Conservation (phyloP, 2,797 vertebrate species). For the Calcarius lapponicus region DNA sequence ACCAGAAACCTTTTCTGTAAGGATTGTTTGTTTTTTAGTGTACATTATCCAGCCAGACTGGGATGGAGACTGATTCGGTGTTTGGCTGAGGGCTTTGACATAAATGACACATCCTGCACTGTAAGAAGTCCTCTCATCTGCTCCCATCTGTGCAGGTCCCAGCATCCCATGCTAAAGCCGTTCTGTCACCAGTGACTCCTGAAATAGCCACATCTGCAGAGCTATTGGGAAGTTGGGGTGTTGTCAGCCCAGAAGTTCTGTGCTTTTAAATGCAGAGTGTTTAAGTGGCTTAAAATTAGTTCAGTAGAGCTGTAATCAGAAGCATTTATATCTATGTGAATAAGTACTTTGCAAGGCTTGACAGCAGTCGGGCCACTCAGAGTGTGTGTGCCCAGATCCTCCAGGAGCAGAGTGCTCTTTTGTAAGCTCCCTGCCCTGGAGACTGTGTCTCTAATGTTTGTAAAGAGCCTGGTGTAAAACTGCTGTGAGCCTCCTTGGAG, state of each 20-base stretch:
- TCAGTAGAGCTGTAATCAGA: slow-evolving; percentile 6
- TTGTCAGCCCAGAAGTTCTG: background rate
- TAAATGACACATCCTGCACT: background rate
- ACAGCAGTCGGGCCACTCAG: background rate
- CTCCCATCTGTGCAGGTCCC: background rate
- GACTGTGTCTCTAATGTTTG: background rate
- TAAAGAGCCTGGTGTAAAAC: background rate
- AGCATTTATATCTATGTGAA: background rate
- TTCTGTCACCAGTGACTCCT: background rate
- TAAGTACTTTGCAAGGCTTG: background rate
- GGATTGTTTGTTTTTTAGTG: background rate
- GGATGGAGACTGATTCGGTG: background rate
- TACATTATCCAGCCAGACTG: background rate
- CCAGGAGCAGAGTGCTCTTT: background rate
- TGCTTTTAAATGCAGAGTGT: background rate
- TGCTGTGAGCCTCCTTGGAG: background rate
- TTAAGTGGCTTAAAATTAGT: slow-evolving; percentile 41
- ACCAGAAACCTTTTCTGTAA: background rate
- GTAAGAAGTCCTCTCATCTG: background rate
- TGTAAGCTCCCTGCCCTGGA: background rate
- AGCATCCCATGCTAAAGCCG: background rate
- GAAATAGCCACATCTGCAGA: background rate
- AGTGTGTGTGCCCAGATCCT: background rate
- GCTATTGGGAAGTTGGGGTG: background rate
- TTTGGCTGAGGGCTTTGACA: background rate